A percentile compares a stretch with the other conserved stretches of the same genome.
phyloP scores from a whole-genome alignment of 2,797 vertebrate genomes.

The Scleropages formosus region DNA sequence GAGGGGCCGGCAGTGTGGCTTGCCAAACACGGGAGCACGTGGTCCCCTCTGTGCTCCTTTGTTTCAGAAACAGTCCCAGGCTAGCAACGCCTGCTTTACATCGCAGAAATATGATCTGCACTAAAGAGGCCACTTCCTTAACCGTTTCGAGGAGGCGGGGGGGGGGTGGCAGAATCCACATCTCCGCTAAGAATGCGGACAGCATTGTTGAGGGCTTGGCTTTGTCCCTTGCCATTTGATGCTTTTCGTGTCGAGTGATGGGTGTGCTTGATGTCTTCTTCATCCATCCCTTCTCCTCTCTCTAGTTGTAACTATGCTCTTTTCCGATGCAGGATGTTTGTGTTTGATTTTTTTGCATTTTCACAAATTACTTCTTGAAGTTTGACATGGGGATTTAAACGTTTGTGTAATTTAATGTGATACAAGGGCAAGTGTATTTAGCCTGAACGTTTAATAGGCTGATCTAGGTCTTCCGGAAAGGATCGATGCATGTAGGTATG shows the following conservation, averaged over 20 bases:
- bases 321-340: slow-evolving; percentile 52
- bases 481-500: no score
- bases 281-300: slow-evolving; percentile 47
- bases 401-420: background rate
- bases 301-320: slow-evolving; percentile 54
- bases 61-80: slow-evolving; percentile 35
- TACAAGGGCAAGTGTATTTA: no score
- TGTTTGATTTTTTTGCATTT: background rate
- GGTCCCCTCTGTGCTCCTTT: slow-evolving; percentile 35
- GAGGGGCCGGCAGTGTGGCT: background rate
- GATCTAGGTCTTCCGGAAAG: no score
- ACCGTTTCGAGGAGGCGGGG: background rate
- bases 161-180: background rate
- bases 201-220: background rate
- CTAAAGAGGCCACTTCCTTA: slow-evolving; percentile 22
- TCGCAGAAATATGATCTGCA: slow-evolving; percentile 35
- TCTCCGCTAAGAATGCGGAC: background rate
- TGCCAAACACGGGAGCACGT: slow-evolving; percentile 9
- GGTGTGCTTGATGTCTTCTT: background rate
- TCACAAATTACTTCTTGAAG: slow-evolving; percentile 1
- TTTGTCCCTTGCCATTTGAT: background rate
- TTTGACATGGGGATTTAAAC: slow-evolving; percentile 9
- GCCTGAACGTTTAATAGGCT: no score
- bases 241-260: background rate
- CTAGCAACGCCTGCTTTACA: slow-evolving; percentile 44